These are phyloP conservation scores for Enteromius thamalakanensis DNA, from an alignment of 2,797 vertebrate genomes.

Conservation along the genomic window DNA sequence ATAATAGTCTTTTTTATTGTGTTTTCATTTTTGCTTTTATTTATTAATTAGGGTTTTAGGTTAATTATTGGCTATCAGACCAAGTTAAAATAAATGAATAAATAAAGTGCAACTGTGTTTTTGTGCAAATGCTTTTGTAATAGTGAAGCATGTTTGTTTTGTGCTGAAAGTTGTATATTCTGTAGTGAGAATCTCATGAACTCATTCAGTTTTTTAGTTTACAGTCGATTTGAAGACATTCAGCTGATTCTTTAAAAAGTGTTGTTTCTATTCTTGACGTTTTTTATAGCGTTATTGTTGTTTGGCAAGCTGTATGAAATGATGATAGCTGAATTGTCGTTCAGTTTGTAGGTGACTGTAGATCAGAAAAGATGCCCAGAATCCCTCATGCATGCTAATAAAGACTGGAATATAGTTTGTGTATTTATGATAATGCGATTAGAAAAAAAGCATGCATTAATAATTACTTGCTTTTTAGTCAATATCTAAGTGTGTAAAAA, in stretches of 20 bases:
- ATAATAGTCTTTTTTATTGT: too few relatives aligned
- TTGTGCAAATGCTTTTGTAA: too few relatives aligned
- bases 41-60: background rate
- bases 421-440: background rate
- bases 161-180: background rate
- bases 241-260: conserved; percentile 8
- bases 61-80: too few relatives aligned
- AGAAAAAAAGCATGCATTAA: background rate
- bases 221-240: background rate
- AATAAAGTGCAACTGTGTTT: background rate
- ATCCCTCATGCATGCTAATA: background rate
- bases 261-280: background rate
- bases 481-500: background rate
- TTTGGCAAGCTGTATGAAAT: background rate
- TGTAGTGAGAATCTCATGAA: background rate
- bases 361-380: background rate
- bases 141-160: background rate
- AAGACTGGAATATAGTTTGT: background rate
- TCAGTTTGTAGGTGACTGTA: background rate
- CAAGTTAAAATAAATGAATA: background rate
- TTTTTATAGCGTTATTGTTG: background rate
- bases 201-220: background rate
- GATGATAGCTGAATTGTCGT: background rate
- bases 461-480: background rate
- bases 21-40: background rate